Evolutionary conservation across 2,113 vertebrate species (phyloP).

Genomic region (Romanogobio albipinnatus): DNA sequence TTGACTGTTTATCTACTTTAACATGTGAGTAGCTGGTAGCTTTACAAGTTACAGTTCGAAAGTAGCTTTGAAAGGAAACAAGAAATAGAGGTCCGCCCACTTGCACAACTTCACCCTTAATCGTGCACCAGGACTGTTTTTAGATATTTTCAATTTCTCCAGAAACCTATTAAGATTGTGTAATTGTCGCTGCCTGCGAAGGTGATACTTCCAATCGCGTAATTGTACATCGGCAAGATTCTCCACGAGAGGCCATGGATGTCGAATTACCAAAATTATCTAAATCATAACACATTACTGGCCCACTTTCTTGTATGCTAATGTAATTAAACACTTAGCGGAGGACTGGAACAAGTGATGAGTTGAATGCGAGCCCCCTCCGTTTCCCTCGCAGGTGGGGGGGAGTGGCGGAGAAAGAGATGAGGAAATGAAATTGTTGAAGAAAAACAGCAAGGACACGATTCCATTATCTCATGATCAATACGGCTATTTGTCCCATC

Average conservation of each 20-base stretch:
- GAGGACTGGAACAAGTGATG: slow-evolving; percentile 52
- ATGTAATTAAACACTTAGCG: slow-evolving; percentile 61
- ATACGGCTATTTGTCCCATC: slow-evolving; percentile 59
- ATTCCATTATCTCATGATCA: slow-evolving; percentile 61
- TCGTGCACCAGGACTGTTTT: neutral
- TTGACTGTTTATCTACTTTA: neutral
- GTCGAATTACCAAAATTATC: slow-evolving; percentile 46
- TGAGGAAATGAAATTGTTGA: slow-evolving; percentile 55
- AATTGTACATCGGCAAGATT: slow-evolving; percentile 46
- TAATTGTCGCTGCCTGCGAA: slow-evolving; percentile 31
- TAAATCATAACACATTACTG: slow-evolving; percentile 41
- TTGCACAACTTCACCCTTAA: neutral
- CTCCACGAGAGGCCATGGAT: slow-evolving; percentile 35
- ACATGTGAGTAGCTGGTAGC: neutral
- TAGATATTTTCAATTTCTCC: neutral
- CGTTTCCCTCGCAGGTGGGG: slow-evolving; percentile 42
- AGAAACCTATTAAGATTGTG: neutral
- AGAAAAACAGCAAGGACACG: slow-evolving; percentile 54
- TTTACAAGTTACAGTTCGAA: neutral
- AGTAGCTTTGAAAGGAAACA: neutral
- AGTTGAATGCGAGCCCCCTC: slow-evolving; percentile 36
- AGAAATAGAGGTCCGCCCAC: neutral
- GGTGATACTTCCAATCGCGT: slow-evolving; percentile 25
- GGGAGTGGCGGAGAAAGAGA: slow-evolving; percentile 31
- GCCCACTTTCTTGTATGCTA: slow-evolving; percentile 60